Base-by-base conservation (phyloP, 2,113 vertebrate genomes). In the Aspidoscelis tigris region DNA sequence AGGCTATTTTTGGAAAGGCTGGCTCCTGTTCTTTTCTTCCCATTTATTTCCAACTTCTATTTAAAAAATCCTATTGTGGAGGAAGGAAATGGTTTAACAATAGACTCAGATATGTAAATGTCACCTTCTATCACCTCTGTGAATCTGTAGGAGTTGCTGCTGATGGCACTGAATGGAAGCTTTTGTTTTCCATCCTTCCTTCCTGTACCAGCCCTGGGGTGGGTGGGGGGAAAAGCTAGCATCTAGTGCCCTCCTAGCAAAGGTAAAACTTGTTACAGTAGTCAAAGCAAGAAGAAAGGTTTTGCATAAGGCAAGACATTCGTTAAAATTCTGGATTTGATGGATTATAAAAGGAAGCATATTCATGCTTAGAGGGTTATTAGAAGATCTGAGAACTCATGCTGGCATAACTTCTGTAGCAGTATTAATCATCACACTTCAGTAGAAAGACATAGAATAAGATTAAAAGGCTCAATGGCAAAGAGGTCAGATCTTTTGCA, bases 321-420 rank as follows among this genome's bases (percentile, higher is more conserved):
- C 41, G 78, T 91, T 89, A 78, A 91, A 89, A 81, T 50, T 83
- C 66, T 82, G 33, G 53, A 70, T 82, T 86, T 89, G 77, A 85
- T 85, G 78, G 50, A 80, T 78, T 76, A 79, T 64, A 80, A 89
- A 91, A 91, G 71, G 84, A 87, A 90, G 5, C 61, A 47, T 76
- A 75, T 85, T 90, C 75, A 70, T 64, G 21, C 86, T 88, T 61
- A 33, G 26, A 5, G 68, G 74, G 16, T 86, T 90, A 81, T 81
- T 83, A 92, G 64, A 86, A 92, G 86, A 93, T 90, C 73, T 90
- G 83, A 93, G 91, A 90, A 88, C 84, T 70, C 74, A 65, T 47
- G 66, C 74, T 87, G 58, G 76, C 6, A 88, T 79, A 86, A 91
- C 5, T 80, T 87, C 76, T 85, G 74, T 82, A 87, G 44, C 77